These are phyloP conservation scores for Pogoniulus pusillus DNA, from an alignment of 2,797 vertebrate genomes.

Conservation along the genomic window DNA sequence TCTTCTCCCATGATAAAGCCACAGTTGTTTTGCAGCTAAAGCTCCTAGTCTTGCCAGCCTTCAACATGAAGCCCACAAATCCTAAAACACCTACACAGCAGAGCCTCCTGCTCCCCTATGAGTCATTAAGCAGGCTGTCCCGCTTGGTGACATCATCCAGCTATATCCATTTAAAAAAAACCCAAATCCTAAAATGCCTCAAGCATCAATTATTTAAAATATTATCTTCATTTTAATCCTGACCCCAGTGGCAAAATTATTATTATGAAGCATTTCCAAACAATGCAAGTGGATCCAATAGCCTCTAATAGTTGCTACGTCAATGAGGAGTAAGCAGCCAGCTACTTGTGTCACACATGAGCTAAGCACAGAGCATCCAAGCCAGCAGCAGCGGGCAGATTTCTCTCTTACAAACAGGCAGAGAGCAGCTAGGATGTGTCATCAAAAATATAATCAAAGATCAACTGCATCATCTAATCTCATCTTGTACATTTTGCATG, in stretches of 20 bases:
- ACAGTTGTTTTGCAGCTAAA: constrained; percentile 40
- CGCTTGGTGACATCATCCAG: constrained; percentile 45
- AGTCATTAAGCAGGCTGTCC: constrained; percentile 67
- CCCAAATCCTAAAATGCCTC: constrained; percentile 13
- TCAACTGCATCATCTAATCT: constrained; percentile 19
- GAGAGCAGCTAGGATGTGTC: constrained; percentile 60
- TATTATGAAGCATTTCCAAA: constrained; percentile 7
- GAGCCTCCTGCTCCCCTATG: constrained; percentile 62
- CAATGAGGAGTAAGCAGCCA: constrained; percentile 20
- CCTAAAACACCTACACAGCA: constrained; percentile 64
- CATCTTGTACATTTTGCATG: neutral
- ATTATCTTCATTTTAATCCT: constrained; percentile 47
- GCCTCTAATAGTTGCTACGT: constrained; percentile 1
- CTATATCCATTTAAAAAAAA: neutral
- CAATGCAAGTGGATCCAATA: constrained; percentile 36
- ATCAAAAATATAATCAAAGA: constrained; percentile 63
- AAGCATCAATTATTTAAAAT: constrained; percentile 45
- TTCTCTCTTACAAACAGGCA: constrained; percentile 26
- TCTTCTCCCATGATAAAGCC: neutral
- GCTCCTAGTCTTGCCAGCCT: constrained; percentile 50
- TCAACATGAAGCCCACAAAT: constrained; percentile 59
- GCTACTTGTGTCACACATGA: constrained; percentile 30
- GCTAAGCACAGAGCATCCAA: constrained; percentile 35
- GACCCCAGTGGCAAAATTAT: constrained; percentile 30
- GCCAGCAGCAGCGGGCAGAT: constrained; percentile 20